Base-by-base conservation (phyloP, 1,140 invertebrate species). In the Parasteatoda tepidariorum region DNA sequence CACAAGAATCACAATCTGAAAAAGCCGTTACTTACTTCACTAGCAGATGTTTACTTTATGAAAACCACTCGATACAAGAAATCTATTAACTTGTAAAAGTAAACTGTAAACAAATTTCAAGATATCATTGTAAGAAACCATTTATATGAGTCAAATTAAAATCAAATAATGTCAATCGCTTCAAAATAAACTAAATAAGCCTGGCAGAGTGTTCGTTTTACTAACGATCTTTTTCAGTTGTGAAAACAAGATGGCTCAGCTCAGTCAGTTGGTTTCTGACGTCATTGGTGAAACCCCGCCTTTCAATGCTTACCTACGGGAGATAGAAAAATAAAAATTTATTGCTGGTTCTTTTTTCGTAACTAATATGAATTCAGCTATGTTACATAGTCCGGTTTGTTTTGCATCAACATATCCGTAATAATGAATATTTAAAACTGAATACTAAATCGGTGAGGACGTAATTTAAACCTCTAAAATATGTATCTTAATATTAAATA, bases 11-110 rank as follows among this genome's bases (percentile, higher is more conserved):
- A 68, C 26, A 73, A 33, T n/a, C 2, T 11, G n/a, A 34, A 75
- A 75, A 62, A 62, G 28, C 73, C 73, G 73, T 75, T 75, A 75
- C 33, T 59, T 66, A 18, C 11, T 28, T 73, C 18, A n/a, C 7
- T 48, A 59, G 54, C 73, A 75, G 73, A 75, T 75, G 71, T 75
- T 75, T 61, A 75, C 73, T 34, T 18, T 48, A 13, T 48, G 38
- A 13, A 48, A 48, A 48, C 38, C 18, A 13, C 9, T 13, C 38
- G 9, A 48, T 48, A 9, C 9, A 9, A 18, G 9, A 48, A 48
- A 48, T 48, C 9, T 13, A 13, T 48, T 1, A 9, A 9, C 9
- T 13, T 48, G 9, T 2, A 48, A 48, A 48, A 0, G 38, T 48
- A 48, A 48, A 48, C 18, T 48, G 9, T 48, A 2, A 48, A 48